Base-by-base conservation (phyloP, 2,797 vertebrate species). In the Poeciliopsis paucimaculata region DNA sequence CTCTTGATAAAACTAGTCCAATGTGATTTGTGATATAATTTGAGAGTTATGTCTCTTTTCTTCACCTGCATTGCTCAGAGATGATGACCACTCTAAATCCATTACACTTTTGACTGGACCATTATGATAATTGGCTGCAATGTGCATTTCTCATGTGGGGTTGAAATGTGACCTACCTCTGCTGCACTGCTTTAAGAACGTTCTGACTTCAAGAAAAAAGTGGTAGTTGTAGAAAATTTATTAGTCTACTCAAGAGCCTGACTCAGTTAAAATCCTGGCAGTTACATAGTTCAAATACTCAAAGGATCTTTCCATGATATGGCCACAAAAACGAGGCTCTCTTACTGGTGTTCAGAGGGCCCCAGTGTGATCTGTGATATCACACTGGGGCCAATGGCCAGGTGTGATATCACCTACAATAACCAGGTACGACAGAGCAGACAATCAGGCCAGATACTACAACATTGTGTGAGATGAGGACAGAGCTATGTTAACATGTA, bases 41-140 rank as follows among this genome's bases (percentile, higher is more conserved):
- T 4, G 57, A 73, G 53, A 76, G 26, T 77, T 47, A 5, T 76
- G 9, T 64, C 74, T 73, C 74, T 53, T 49, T 73, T 39, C 88
- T 90, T 88, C 83, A 84, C 83, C 86, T 90, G 78, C 78, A 78
- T 75, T 85, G 73, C 77, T 75, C 74, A 78, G 86, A 83, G 28
- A 89, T 93, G 90, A 93, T 89, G 86, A 92, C 86, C 91, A 91
- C 90, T 93, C 93, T 76, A 91, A 81, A 86, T 86, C 89, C 91
- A 90, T 94, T 92, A 88, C 76, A 76, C 79, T 76, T 86, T 80
- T 87, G 85, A 88, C 83, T 57, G 83, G 77, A 80, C 80, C 74
- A 81, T 78, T 82, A 78, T 84, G 78, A 89, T 90, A 89, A 91
- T 83, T 90, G 80, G 83, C 83, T 86, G 77, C 85, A 83, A 92